A percentile compares a stretch with the other conserved stretches of the same genome.
These are phyloP conservation scores for Miichthys miiuy DNA, from an alignment of 2,797 vertebrate genomes.

Conservation along the genomic window DNA sequence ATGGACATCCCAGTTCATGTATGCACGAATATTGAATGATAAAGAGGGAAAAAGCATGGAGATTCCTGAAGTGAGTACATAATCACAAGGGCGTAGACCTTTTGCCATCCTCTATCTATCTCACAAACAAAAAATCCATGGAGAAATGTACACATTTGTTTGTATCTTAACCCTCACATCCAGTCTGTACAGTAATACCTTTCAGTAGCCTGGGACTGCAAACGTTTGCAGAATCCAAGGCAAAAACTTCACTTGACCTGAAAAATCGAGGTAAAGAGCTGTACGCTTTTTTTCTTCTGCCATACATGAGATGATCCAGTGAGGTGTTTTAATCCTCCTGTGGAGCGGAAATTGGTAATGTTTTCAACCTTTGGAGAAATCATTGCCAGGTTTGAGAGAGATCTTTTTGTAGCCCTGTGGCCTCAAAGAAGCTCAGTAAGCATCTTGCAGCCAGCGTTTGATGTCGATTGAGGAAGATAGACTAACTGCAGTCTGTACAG, in stretches of 20 bases:
- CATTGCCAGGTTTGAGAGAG: conserved; percentile 37
- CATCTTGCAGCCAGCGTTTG: conserved; percentile 35
- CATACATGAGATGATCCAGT: conserved; percentile 16
- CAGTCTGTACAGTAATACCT: conserved; percentile 23
- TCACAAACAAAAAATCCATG: background rate
- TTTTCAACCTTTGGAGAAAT: conserved; percentile 52
- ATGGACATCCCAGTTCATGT: too few relatives aligned
- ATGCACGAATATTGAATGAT: too few relatives aligned
- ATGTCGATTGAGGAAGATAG: conserved; percentile 39
- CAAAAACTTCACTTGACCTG: conserved; percentile 38
- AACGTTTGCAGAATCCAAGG: conserved; percentile 34
- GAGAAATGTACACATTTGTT: background rate
- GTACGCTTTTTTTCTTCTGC: conserved; percentile 15
- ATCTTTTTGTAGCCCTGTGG: conserved; percentile 27
- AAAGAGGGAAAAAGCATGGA: too few relatives aligned
- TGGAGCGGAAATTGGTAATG: conserved; percentile 50
- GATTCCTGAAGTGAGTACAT: background rate
- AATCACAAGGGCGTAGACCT: background rate
- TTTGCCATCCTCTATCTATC: background rate
- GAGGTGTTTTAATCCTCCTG: conserved; percentile 36
- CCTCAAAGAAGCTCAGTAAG: conserved; percentile 37
- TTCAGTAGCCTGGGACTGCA: conserved; percentile 16
- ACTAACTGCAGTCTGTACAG: conserved; percentile 35
- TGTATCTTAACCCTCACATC: background rate
- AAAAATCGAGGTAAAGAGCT: conserved; percentile 38